Base-by-base conservation (phyloP, 2,888 invertebrate species). In the Hedya salicella region DNA sequence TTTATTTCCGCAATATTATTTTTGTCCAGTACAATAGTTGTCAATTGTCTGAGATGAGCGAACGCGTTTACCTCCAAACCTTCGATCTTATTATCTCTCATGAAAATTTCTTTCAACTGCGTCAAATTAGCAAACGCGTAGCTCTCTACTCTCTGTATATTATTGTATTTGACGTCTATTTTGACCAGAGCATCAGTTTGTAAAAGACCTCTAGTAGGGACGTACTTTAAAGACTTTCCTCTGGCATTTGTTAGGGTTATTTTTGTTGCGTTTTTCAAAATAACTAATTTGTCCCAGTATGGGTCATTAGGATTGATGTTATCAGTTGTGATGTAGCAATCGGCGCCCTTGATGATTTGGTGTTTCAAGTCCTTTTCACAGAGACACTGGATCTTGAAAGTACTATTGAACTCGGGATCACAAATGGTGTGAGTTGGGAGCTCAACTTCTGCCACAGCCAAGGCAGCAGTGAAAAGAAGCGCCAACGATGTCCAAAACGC, bases 1-100 rank as follows among this genome's bases (percentile, higher is more conserved):
- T 95, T 95, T 69, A 97, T 94, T 81, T 96, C 96, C 0, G 93
- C 89, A 72, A 97, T 94, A 64, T 93, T 92, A 83, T 97, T 97
- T 64, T 95, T 94, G 72, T 95, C 95, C 72, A 97, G 84, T 73
- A 94, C 94, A 65, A 97, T 88, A 25, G 93, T 89, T 17, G 91
- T 93, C 67, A 97, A 83, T 56, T 94, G 93, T 32, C 91, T 93
- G 76, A 96, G 94, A 83, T 96, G 94, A 49, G 95, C 93, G 75
- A 97, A 95, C 0, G 96, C 94, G 75, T 95, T 92, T 39, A 90
- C 90, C 69, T 93, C 93, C 73, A 97, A 83, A 0, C 87, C 87
- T 72, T 93, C 91, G 48, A 97, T 95, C 73, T 94, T 93, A 81
- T 95, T 96, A 68, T 95, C 93, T 63, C 94, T 93, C 60, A 97